These are phyloP conservation scores for Bedellia somnulentella DNA, from an alignment of 2,888 invertebrate genomes.

Conservation along the genomic window DNA sequence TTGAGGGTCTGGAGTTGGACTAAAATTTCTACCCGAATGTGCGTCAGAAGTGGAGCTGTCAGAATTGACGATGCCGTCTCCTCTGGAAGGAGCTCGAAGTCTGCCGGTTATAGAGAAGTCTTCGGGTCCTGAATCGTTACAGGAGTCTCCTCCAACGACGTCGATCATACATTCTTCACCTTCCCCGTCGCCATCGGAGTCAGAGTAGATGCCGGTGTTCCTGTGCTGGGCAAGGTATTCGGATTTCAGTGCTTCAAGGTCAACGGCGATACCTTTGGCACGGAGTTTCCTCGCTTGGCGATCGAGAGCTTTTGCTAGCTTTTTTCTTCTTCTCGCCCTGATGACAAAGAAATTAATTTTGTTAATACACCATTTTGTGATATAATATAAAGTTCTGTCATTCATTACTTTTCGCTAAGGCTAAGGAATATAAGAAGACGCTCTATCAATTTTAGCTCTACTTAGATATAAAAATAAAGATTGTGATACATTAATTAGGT, in stretches of 20 bases:
- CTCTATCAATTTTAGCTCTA: too few relatives aligned
- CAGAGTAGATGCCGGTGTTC: slow-evolving; percentile 61
- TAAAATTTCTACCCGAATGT: slow-evolving; percentile 44
- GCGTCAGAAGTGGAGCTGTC: slow-evolving; percentile 57
- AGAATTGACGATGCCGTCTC: slow-evolving; percentile 62
- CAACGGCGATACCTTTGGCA: slow-evolving; percentile 87
- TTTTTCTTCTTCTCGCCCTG: slow-evolving; percentile 85
- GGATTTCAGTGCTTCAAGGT: slow-evolving; percentile 79
- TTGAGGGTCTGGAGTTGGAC: slow-evolving; percentile 46
- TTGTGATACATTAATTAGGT: too few relatives aligned
- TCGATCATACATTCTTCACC: slow-evolving; percentile 79
- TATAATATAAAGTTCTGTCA: too few relatives aligned
- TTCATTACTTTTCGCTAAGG: too few relatives aligned
- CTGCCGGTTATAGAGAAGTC: slow-evolving; percentile 64
- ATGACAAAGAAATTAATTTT: slow-evolving; percentile 17
- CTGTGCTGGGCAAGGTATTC: slow-evolving; percentile 84
- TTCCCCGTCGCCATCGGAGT: slow-evolving; percentile 60
- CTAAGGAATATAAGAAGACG: too few relatives aligned
- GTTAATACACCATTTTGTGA: slow-evolving; percentile 4
- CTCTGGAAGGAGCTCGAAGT: slow-evolving; percentile 60
- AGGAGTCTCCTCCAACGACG: slow-evolving; percentile 82
- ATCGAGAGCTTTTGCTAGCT: slow-evolving; percentile 88
- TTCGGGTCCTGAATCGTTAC: slow-evolving; percentile 67
- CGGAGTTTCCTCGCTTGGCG: slow-evolving; percentile 90
- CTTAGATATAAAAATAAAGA: too few relatives aligned